Percentiles rank a stretch among this genome's conserved stretches.
Conservation (phyloP, 1,140 invertebrate genomes). For the Lucilia sericata region DNA sequence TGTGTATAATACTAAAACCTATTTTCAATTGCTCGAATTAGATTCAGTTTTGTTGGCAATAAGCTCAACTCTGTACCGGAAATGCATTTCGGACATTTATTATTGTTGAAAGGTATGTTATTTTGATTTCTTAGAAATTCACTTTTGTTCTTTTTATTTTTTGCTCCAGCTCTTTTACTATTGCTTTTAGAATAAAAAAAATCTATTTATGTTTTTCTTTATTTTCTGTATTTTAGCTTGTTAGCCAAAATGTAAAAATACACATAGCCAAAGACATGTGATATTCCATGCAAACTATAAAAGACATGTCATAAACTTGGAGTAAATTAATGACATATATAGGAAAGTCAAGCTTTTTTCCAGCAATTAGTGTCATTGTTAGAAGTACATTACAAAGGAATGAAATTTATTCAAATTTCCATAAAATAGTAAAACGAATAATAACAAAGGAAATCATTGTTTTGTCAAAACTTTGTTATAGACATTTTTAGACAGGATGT, state of each 20-base stretch:
- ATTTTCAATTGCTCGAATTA: not conserved
- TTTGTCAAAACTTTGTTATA: slow-evolving; percentile 7
- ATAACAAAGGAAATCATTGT: not conserved
- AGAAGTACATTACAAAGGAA: not conserved
- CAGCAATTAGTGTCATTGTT: slow-evolving; percentile 39
- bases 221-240: not conserved
- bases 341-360: slow-evolving; percentile 38
- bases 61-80: slow-evolving; percentile 28
- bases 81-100: slow-evolving; percentile 44
- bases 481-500: slow-evolving; percentile 4
- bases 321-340: slow-evolving; percentile 32
- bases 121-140: slow-evolving; percentile 34
- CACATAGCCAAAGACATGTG: not conserved
- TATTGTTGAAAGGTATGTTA: slow-evolving; percentile 36
- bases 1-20: too few relatives aligned
- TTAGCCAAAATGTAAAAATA: slow-evolving; percentile 4
- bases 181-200: not conserved
- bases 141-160: slow-evolving; percentile 4
- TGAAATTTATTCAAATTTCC: not conserved
- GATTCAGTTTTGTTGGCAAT: slow-evolving; percentile 22
- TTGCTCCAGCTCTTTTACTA: too few relatives aligned
- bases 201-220: not conserved
- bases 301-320: slow-evolving; percentile 38
- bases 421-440: not conserved
- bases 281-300: slow-evolving; percentile 31